Percentiles rank a stretch among this genome's conserved stretches.
Conservation (phyloP, 2,113 vertebrate species). For the Cygnus atratus region DNA sequence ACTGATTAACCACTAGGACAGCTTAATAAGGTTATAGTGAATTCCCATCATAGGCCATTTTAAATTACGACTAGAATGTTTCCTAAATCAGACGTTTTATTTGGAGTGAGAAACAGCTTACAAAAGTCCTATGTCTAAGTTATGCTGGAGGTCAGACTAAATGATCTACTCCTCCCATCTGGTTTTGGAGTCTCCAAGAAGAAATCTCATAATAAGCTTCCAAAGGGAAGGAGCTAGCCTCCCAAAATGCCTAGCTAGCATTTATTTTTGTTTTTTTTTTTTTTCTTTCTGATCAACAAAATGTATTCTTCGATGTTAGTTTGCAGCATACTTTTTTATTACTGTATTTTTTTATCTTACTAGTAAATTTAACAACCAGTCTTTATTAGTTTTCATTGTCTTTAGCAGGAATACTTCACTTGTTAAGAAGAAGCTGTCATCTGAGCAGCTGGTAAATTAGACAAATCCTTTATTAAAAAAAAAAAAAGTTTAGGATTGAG, state of each 20-base stretch:
- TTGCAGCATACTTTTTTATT: neutral
- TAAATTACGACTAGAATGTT: neutral
- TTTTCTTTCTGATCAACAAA: neutral
- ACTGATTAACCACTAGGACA: neutral
- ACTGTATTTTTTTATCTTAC: neutral
- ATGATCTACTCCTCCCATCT: neutral
- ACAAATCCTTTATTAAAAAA: neutral
- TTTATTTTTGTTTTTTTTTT: neutral
- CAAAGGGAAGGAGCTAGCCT: neutral
- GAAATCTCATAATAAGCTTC: neutral
- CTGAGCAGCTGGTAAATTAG: slow-evolving; percentile 3
- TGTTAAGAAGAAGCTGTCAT: neutral
- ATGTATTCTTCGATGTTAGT: neutral
- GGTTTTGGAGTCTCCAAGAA: neutral
- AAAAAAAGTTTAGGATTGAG: neutral
- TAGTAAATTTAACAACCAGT: neutral
- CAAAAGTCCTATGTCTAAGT: neutral
- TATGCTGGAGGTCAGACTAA: neutral
- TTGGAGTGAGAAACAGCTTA: neutral
- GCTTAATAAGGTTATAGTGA: neutral
- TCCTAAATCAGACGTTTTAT: neutral
- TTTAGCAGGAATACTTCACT: neutral
- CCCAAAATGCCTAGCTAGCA: neutral
- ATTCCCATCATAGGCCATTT: neutral
- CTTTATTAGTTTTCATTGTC: neutral